Evolutionary conservation across 2,113 vertebrate genomes (phyloP).

Genomic region (Baryphthengus martii): DNA sequence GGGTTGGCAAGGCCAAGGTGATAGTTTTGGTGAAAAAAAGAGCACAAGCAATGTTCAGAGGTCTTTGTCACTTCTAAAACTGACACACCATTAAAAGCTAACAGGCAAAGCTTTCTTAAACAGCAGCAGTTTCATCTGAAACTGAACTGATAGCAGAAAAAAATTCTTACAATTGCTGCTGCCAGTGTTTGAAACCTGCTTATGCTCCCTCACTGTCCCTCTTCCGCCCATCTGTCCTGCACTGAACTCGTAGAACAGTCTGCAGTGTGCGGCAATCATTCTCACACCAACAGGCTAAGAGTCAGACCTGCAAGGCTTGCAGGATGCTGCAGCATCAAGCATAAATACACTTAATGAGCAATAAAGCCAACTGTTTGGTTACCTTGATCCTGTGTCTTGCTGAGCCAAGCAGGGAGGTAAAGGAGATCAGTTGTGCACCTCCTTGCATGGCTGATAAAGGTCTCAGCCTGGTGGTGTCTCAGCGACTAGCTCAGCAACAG

Average conservation of each 20-base stretch:
- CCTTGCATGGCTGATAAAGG: not conserved
- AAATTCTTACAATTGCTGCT: not conserved
- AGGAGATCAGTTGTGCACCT: not conserved
- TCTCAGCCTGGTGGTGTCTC: not conserved
- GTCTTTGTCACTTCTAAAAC: not conserved
- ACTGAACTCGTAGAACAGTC: not conserved
- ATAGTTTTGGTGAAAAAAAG: not conserved
- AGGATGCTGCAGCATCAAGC: not conserved
- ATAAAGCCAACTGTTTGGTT: not conserved
- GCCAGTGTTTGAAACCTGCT: not conserved
- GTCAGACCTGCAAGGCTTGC: not conserved
- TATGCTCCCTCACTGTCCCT: not conserved
- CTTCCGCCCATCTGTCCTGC: not conserved
- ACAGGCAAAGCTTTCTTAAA: not conserved
- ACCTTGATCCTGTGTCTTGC: not conserved
- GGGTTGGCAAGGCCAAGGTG: not conserved
- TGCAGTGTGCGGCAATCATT: not conserved
- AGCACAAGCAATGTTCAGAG: not conserved
- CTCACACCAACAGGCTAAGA: not conserved
- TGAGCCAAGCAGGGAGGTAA: not conserved
- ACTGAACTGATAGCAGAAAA: not conserved
- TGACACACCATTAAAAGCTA: not conserved
- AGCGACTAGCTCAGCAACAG: not conserved
- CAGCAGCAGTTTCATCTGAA: not conserved
- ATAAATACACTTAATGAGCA: not conserved